Conservation (phyloP, 1,140 invertebrate species). For the Homalodisca vitripennis region DNA sequence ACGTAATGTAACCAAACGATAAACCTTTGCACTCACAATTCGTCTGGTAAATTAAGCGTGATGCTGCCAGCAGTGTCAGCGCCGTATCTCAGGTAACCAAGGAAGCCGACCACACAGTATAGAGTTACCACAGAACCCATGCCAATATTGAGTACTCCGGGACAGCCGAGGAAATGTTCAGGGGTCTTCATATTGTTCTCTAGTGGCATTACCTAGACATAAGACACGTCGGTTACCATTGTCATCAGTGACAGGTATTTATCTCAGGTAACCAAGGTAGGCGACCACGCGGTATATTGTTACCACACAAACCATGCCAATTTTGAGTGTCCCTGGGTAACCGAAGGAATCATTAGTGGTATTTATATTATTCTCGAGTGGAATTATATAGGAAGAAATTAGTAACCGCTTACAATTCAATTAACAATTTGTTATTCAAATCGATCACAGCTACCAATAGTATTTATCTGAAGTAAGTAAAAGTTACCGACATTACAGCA, state of each 20-base stretch:
- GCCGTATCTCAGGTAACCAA: constrained; percentile 87
- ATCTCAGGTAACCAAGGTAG: too few relatives aligned
- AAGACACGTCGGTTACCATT: too few relatives aligned
- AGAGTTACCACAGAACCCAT: constrained; percentile 80
- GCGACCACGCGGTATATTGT: constrained; percentile 76
- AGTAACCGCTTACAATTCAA: too few relatives aligned
- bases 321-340: constrained; percentile 82
- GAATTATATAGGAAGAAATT: constrained; percentile 67
- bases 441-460: too few relatives aligned
- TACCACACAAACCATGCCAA: constrained; percentile 82
- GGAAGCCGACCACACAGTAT: constrained; percentile 83
- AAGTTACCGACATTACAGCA: too few relatives aligned
- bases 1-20: neutral
- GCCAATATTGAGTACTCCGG: constrained; percentile 81
- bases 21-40: constrained; percentile 70
- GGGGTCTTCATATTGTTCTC: constrained; percentile 93
- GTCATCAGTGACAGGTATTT: too few relatives aligned
- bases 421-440: too few relatives aligned
- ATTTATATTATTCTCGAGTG: constrained; percentile 92
- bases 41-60: constrained; percentile 72
- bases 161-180: constrained; percentile 79
- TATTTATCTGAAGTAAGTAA: too few relatives aligned
- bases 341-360: constrained; percentile 81
- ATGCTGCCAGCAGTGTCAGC: constrained; percentile 65
- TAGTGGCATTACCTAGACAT: constrained; percentile 74